A percentile compares a stretch with the other conserved stretches of the same genome.
phyloP scores from a whole-genome alignment of 2,888 invertebrate genomes.

The Tipula lateralis region DNA sequence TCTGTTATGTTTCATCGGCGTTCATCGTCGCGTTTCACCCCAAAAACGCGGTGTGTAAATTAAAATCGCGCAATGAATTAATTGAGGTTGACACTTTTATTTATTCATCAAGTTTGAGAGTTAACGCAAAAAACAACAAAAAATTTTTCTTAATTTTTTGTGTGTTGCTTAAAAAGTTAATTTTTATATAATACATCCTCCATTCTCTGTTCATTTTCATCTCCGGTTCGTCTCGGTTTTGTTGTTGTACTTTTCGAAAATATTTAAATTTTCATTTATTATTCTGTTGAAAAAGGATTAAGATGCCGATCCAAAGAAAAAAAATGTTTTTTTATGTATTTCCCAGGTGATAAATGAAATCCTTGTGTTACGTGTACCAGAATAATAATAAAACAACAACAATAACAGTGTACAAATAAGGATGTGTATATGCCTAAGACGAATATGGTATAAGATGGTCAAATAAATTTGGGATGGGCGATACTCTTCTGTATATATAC shows the following conservation, averaged over 20 bases:
- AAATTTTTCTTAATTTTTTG: slow-evolving; percentile 6
- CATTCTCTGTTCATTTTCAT: no score
- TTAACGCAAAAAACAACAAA: background rate
- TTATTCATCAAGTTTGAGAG: slow-evolving; percentile 27
- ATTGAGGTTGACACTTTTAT: slow-evolving; percentile 29
- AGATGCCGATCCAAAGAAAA: background rate
- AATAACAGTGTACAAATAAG: background rate
- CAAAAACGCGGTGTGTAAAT: background rate
- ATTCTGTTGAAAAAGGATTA: background rate
- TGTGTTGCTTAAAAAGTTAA: background rate
- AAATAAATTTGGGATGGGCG: background rate
- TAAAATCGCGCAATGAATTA: slow-evolving; percentile 29
- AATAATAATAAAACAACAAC: background rate
- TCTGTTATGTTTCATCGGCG: background rate
- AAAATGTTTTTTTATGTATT: background rate
- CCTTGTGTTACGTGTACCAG: background rate
- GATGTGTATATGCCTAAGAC: background rate
- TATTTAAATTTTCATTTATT: slow-evolving; percentile 26
- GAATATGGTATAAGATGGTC: background rate
- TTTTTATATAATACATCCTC: background rate
- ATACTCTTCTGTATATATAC: background rate
- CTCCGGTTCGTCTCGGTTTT: no score
- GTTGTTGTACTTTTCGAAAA: background rate
- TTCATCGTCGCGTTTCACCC: background rate
- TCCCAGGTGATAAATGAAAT: slow-evolving; percentile 28